Evolutionary conservation across 2,888 invertebrate genomes (phyloP).

Genomic region (Tiliacea aurago): DNA sequence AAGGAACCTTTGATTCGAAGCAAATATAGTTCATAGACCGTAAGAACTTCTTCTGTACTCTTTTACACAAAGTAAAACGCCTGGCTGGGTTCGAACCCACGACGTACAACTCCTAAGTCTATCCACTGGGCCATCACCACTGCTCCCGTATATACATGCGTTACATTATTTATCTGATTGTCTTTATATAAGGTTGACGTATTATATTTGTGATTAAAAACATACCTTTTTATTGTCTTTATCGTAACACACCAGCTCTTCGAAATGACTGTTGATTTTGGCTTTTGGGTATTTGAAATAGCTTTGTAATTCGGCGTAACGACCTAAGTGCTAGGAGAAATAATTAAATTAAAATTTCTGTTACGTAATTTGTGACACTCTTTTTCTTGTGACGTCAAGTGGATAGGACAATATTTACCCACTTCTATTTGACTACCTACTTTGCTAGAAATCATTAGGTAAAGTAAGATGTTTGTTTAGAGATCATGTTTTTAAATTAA

Average conservation of each 20-base stretch:
- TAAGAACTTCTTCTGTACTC: too few relatives aligned
- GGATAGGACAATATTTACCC: slow-evolving; percentile 24
- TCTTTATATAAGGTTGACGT: not conserved
- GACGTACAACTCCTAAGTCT: too few relatives aligned
- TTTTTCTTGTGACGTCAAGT: not conserved
- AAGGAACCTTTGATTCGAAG: too few relatives aligned
- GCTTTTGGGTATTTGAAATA: slow-evolving; percentile 82
- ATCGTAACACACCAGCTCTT: slow-evolving; percentile 82
- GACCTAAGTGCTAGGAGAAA: slow-evolving; percentile 82
- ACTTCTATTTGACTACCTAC: not conserved
- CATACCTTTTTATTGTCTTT: slow-evolving; percentile 78
- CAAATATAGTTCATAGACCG: too few relatives aligned
- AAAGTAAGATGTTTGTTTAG: slow-evolving; percentile 18
- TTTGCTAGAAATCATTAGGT: slow-evolving; percentile 22
- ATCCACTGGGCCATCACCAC: too few relatives aligned
- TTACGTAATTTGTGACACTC: not conserved
- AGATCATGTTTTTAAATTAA: not conserved
- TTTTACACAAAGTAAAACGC: too few relatives aligned
- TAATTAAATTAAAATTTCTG: slow-evolving; percentile 8
- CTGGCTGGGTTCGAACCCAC: too few relatives aligned
- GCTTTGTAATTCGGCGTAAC: slow-evolving; percentile 79
- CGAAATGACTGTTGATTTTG: slow-evolving; percentile 82
- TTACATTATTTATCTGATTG: not conserved
- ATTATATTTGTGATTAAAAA: not conserved
- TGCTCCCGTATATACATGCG: too few relatives aligned